Conservation (phyloP, 2,797 vertebrate species). For the Molossus alvarezi region DNA sequence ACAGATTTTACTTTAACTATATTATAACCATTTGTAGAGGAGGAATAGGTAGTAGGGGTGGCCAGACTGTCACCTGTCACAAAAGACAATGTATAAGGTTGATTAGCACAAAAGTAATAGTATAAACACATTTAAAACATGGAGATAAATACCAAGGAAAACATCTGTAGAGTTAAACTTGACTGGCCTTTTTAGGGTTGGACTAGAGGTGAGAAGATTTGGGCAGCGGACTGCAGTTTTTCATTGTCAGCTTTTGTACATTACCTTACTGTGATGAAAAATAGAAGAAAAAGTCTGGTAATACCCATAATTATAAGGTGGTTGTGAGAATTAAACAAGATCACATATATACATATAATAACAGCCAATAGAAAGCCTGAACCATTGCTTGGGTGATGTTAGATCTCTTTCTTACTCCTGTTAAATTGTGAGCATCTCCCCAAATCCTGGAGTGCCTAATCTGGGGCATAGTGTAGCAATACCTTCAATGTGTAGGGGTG, state of each 20-base stretch:
- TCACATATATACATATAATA: not conserved
- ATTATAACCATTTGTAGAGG: not conserved
- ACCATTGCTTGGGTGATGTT: not conserved
- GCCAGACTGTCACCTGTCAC: not conserved
- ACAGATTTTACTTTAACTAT: not conserved
- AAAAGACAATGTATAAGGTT: not conserved
- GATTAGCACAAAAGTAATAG: not conserved
- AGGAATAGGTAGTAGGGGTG: not conserved
- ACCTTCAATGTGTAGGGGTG: not conserved
- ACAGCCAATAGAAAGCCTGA: not conserved
- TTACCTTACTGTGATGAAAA: not conserved
- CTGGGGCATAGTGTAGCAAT: not conserved
- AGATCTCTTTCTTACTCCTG: not conserved
- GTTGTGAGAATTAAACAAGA: slow-evolving; percentile 13
- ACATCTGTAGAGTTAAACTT: not conserved
- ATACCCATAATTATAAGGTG: not conserved
- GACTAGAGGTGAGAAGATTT: not conserved
- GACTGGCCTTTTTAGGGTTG: not conserved
- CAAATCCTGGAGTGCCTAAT: not conserved
- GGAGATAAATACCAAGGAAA: not conserved
- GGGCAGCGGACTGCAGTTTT: not conserved
- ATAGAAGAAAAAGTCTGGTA: not conserved
- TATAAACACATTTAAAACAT: slow-evolving; percentile 20
- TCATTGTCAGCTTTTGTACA: slow-evolving; percentile 32
- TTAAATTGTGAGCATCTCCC: not conserved